Evolutionary conservation across 2,113 vertebrate species (phyloP).

Genomic region (Gambusia holbrooki): DNA sequence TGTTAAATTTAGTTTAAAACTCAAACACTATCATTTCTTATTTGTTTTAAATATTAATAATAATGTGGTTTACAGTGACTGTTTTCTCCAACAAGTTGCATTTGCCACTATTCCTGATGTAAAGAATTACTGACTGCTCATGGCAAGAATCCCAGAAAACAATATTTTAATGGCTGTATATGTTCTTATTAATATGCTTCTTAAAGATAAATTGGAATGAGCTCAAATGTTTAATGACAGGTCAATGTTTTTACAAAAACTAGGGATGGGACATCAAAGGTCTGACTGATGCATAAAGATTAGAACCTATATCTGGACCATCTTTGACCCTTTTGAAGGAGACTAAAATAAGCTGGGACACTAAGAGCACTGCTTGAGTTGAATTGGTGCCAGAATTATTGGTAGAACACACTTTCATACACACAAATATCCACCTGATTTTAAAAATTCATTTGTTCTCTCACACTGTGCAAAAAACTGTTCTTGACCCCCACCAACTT

Average conservation of each 20-base stretch:
- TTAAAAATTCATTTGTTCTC: background rate
- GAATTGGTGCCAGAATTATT: background rate
- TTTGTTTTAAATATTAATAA: conserved; percentile 43
- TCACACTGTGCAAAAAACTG: conserved; percentile 2
- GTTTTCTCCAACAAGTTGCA: background rate
- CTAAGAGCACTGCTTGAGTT: background rate
- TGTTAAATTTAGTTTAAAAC: no score
- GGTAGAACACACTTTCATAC: background rate
- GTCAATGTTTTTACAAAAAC: background rate
- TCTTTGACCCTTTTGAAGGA: conserved; percentile 42
- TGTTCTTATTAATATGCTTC: background rate
- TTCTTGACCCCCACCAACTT: conserved; percentile 35
- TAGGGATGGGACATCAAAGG: background rate
- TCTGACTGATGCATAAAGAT: background rate
- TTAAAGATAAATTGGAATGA: background rate
- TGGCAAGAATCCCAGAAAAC: background rate
- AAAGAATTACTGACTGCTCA: background rate
- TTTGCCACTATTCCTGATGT: background rate
- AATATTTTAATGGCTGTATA: background rate
- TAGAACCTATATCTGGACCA: conserved; percentile 24
- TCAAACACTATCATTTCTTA: conserved; percentile 11
- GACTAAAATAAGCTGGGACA: conserved; percentile 27
- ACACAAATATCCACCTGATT: conserved; percentile 1
- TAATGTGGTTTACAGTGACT: background rate
- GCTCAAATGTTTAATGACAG: background rate